Percentiles rank a stretch among this genome's conserved stretches.
Evolutionary conservation across 2,113 vertebrate species (phyloP).

Genomic region (Orycteropus afer): DNA sequence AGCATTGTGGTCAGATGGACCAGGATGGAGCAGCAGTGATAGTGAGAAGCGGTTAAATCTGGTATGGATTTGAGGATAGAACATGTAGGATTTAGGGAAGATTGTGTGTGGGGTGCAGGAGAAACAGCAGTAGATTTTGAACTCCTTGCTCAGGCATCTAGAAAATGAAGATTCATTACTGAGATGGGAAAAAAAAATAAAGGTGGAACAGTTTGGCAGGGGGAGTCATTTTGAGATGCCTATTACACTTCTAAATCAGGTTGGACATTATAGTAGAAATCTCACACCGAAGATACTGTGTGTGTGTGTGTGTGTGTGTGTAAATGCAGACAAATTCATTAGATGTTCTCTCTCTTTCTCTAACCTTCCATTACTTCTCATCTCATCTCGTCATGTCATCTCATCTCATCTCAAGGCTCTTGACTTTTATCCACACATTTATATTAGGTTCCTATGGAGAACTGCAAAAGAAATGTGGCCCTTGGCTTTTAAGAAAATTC

Average conservation of each 20-base stretch:
- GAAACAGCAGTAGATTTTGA: background rate
- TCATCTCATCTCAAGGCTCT: background rate
- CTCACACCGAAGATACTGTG: background rate
- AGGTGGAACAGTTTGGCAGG: background rate
- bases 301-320: background rate
- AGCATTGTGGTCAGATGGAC: background rate
- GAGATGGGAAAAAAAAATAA: background rate
- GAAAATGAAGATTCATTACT: background rate
- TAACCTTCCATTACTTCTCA: background rate
- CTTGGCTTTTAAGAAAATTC: background rate
- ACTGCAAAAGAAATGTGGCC: background rate
- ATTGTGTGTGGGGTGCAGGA: background rate
- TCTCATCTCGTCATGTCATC: background rate
- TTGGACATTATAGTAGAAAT: background rate
- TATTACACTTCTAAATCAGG: background rate
- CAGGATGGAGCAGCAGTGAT: background rate
- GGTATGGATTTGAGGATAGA: background rate
- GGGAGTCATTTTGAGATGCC: background rate
- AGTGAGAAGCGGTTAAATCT: background rate
- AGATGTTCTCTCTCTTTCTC: background rate
- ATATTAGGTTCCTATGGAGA: background rate
- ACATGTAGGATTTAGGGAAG: background rate
- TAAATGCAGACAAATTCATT: background rate
- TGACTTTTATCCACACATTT: background rate
- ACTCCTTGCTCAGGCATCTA: background rate